Percentiles rank a stretch among this genome's conserved stretches.
These are phyloP conservation scores for Anthopleura sola DNA, from an alignment of 64 coral and sea anemone species.

Conservation along the genomic window DNA sequence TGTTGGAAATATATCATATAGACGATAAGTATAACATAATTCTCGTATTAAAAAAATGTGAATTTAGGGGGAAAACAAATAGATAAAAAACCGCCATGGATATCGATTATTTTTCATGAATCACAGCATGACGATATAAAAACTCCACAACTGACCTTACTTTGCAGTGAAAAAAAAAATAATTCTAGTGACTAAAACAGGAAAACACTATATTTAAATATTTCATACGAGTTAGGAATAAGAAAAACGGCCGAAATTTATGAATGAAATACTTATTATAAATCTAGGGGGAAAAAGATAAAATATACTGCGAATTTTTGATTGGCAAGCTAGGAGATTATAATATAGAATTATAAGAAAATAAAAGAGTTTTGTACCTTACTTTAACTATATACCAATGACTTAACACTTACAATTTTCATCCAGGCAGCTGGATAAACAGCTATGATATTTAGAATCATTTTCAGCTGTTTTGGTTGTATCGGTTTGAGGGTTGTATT, in stretches of 20 bases:
- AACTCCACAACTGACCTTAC: background rate
- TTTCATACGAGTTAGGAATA: too few relatives aligned
- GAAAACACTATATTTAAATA: background rate
- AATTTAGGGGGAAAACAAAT: background rate
- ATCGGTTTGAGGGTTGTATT: background rate
- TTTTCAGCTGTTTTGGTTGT: conserved; percentile 1
- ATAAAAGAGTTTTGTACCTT: background rate
- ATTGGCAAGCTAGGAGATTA: too few relatives aligned
- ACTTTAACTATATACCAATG: background rate
- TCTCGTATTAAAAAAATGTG: too few relatives aligned
- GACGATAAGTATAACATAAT: too few relatives aligned
- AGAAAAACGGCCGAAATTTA: background rate
- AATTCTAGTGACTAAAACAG: background rate
- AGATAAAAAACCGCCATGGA: background rate
- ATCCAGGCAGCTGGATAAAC: background rate
- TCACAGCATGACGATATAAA: background rate
- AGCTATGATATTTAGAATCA: background rate
- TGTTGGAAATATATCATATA: too few relatives aligned
- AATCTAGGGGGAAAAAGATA: too few relatives aligned
- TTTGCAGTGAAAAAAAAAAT: background rate
- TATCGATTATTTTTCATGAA: background rate
- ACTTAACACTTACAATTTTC: background rate
- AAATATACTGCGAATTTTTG: background rate
- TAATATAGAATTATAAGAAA: background rate
- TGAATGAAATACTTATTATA: background rate